phyloP scores from a whole-genome alignment of 2,888 invertebrate species.

The Cynaeus angustus region DNA sequence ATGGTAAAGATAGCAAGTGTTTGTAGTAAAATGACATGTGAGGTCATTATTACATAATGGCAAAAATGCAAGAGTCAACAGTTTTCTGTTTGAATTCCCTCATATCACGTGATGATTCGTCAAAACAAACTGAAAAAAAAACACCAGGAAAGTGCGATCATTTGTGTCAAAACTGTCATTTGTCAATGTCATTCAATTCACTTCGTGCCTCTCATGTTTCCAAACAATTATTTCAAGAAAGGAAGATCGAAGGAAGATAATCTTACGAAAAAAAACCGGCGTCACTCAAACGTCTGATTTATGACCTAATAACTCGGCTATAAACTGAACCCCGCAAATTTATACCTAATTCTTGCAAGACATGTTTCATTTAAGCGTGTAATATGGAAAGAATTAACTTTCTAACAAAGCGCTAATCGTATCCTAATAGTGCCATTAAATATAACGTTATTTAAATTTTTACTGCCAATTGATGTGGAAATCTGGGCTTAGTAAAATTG shows the following conservation, averaged over 20 bases:
- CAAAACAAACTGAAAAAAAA: too few species aligned
- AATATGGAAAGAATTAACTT: neutral
- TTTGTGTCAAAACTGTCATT: slow-evolving; percentile 3
- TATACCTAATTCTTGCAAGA: neutral
- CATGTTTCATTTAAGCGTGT: too few species aligned
- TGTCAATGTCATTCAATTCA: neutral
- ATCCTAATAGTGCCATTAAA: neutral
- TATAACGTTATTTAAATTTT: neutral
- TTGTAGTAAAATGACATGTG: slow-evolving; percentile 7
- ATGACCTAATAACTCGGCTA: neutral
- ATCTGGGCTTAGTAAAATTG: neutral
- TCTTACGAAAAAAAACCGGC: neutral
- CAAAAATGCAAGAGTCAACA: slow-evolving; percentile 1
- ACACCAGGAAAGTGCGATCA: too few species aligned
- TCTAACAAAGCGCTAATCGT: neutral
- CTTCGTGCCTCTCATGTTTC: slow-evolving; percentile 3
- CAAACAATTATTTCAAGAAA: slow-evolving; percentile 8
- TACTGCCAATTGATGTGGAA: neutral
- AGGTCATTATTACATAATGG: neutral
- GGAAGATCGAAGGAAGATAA: neutral
- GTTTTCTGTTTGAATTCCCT: too few species aligned
- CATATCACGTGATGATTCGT: too few species aligned
- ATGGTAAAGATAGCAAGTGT: slow-evolving; percentile 16
- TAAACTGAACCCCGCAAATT: neutral
- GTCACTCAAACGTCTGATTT: neutral